Base-by-base conservation (phyloP, 2,888 invertebrate genomes). In the Cabera pusaria region DNA sequence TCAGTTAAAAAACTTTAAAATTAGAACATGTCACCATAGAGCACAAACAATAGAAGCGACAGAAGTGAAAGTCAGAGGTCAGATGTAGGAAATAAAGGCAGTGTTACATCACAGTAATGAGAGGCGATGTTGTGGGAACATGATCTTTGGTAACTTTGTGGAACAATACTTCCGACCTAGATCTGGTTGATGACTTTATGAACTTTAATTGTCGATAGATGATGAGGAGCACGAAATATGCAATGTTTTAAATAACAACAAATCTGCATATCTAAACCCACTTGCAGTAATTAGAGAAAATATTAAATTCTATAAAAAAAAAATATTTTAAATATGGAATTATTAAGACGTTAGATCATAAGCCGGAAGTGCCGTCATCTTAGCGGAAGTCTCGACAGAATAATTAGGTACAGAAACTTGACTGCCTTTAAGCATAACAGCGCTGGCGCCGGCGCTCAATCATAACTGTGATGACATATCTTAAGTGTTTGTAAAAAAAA, bases 331-430 rank as follows among this genome's bases (percentile, higher is more conserved):
- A n/a, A n/a, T n/a, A n/a, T n/a, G n/a, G n/a, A n/a, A n/a, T n/a
- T n/a, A n/a, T n/a, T n/a, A 44, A 39, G 49, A 45, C 40, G 50
- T 69, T 72, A 50, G 55, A 54, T 62, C 59, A 66, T 44, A 11
- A 25, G 18, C 26, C 40, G 50, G 50, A 58, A 51, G 49, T 52
- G 49, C 40, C 43, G 44, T 49, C 56, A 34, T 38, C 34, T 39
- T 46, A 19, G 45, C 62, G 64, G 67, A 66, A 69, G 56, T 68
- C 73, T 72, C 67, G 72, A 52, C 45, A 56, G 43, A 41, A 45
- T 49, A 58, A 70, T 69, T 64, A n/a, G n/a, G n/a, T n/a, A 71
- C 44, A 48, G 64, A 58, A 56, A 61, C 52, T 57, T 58, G 52
- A 53, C 56, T 56, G 56, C 54, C 53, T 53, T 48, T 34, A 27